phyloP scores from a whole-genome alignment of 2,797 vertebrate species.

The Coregonus ussuriensis region DNA sequence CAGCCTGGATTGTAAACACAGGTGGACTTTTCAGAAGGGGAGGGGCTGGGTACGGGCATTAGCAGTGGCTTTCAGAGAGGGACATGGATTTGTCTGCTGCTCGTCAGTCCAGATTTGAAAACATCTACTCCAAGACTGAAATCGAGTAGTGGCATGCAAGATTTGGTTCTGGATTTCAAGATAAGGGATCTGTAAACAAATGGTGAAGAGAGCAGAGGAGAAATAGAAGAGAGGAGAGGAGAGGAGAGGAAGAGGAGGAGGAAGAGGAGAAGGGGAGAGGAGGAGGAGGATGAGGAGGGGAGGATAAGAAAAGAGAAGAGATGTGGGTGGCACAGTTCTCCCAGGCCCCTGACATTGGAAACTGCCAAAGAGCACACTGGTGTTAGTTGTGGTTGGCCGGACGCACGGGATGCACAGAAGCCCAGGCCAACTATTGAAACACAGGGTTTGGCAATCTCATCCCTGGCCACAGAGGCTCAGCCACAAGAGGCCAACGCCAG shows the following conservation, averaged over 20 bases:
- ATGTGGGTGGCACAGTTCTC: conserved; percentile 74
- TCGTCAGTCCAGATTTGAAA: too few relatives aligned
- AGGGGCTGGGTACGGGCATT: neutral
- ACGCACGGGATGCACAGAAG: conserved; percentile 79
- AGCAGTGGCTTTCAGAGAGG: neutral
- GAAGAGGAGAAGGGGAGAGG: too few relatives aligned
- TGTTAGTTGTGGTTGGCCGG: conserved; percentile 81
- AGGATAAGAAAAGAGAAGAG: conserved; percentile 1
- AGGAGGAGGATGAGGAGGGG: neutral
- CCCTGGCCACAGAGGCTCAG: conserved; percentile 67
- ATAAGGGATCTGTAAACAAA: too few relatives aligned
- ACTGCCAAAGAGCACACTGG: conserved; percentile 77
- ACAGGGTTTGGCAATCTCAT: conserved; percentile 71
- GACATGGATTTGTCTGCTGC: neutral
- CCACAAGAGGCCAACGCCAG: conserved; percentile 62
- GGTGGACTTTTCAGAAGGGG: neutral
- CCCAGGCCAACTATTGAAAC: conserved; percentile 77
- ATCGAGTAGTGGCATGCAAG: too few relatives aligned
- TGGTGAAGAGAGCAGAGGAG: neutral
- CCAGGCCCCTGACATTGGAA: conserved; percentile 72
- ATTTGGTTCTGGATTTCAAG: too few relatives aligned
- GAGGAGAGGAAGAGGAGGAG: neutral
- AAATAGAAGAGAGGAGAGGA: too few relatives aligned
- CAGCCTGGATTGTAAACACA: conserved; percentile 1
- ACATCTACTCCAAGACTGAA: too few relatives aligned